Conservation (phyloP, 2,113 vertebrate species). For the Typhlomys cinereus region DNA sequence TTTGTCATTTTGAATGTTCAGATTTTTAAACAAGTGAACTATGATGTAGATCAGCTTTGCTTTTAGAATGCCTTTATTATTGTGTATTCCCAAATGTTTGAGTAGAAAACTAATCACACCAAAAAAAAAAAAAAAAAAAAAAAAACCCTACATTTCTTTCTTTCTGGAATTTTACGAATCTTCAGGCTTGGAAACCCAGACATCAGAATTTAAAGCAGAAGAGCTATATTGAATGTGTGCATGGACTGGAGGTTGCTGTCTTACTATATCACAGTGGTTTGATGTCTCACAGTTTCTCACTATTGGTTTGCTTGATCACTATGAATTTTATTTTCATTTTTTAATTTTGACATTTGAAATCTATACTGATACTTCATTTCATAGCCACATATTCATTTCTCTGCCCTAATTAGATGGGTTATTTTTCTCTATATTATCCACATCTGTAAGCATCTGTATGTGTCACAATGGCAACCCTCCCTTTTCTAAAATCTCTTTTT, state of each 20-base stretch:
- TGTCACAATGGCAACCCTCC: not conserved
- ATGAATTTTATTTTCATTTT: not conserved
- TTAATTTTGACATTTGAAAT: not conserved
- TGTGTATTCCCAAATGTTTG: not conserved
- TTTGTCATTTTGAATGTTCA: not conserved
- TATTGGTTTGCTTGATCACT: not conserved
- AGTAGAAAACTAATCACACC: not conserved
- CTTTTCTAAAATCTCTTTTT: not conserved
- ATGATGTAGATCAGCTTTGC: not conserved
- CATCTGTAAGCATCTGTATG: not conserved
- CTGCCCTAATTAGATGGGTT: not conserved
- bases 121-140: not conserved
- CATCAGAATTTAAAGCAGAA: not conserved
- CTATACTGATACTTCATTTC: not conserved
- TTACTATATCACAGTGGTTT: not conserved
- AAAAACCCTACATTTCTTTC: not conserved
- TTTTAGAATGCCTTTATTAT: not conserved
- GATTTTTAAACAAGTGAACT: not conserved
- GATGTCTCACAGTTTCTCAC: not conserved
- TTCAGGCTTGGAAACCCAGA: not conserved
- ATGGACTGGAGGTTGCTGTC: no score
- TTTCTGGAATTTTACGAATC: not conserved
- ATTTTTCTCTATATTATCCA: not conserved
- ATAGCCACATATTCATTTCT: not conserved
- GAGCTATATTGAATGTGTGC: not conserved